Evolutionary conservation across 2,113 vertebrate species (phyloP), one percentile per base, ranked within the genome.

Genomic region (Mesitornis unicolor): DNA sequence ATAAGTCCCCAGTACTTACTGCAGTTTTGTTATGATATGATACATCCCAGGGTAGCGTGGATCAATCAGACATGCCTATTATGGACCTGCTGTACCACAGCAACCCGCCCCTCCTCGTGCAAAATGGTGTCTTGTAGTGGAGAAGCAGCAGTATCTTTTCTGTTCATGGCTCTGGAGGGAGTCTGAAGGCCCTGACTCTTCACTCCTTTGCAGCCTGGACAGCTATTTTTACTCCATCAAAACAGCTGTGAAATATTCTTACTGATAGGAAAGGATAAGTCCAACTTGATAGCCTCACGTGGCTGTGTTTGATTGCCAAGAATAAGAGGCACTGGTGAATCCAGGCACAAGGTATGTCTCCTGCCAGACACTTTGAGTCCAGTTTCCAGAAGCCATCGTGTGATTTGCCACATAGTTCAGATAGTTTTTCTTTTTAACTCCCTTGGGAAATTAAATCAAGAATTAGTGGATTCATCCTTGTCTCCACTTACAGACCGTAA

Each of bases 371-470:
- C 69, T 80, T 82, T 78, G 64, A 86, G 59, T 90, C 17, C 63
- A 81, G 47, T 91, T 96, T 89, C 61, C 47, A 89, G 77, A 88
- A 84, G 36, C 51, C 57, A 26, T 40, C 6, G 1, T 79, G 61
- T 92, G 78, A 91, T 87, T 93, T 96, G 42, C 81, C 54, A 43
- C 25, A 25, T 75, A 92, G 67, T 90, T 90, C 71, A 84, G 67
- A 61, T 36, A 68, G 69, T 67, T 92, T 89, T 93, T 51, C 33
- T 68, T 92, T 88, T 71, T 69, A 88, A 88, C 35, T 19, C 71
- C n/a, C 43, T 64, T 74, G 51, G 90, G 85, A 93, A 90, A 95
- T 94, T 92, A 88, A 93, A 81, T 90, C 35, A 71, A 84, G 77
- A 90, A 64, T 92, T 93, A 75, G 47, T 75, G 61, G 86, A 81